A percentile compares a stretch with the other conserved stretches of the same genome.
These are phyloP conservation scores for Nesidiocoris tenuis DNA, from an alignment of 2,888 invertebrate species.

Conservation along the genomic window DNA sequence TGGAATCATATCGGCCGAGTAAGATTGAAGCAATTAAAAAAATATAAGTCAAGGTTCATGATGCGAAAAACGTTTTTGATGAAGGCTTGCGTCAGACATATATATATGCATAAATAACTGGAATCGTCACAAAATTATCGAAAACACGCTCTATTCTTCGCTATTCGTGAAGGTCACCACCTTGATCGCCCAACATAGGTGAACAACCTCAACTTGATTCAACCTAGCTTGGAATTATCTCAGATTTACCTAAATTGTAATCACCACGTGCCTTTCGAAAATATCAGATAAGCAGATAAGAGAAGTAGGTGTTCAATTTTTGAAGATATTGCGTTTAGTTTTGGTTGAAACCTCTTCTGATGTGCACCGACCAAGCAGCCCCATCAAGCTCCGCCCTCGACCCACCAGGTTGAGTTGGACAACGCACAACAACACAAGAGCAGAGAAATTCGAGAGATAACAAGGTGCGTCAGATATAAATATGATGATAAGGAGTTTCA, in stretches of 20 bases:
- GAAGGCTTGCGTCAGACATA: too few species aligned
- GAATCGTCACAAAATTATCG: too few species aligned
- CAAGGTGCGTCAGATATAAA: background rate
- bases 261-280: background rate
- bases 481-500: too few species aligned
- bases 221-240: background rate
- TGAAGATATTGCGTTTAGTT: background rate
- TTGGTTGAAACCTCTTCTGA: conserved; percentile 12
- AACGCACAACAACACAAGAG: background rate
- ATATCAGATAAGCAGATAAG: background rate
- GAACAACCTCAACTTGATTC: background rate
- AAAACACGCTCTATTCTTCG: too few species aligned
- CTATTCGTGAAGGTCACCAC: too few species aligned
- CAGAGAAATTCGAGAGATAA: background rate
- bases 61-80: too few species aligned
- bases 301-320: background rate
- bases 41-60: too few species aligned
- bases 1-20: too few species aligned
- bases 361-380: conserved; percentile 26
- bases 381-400: conserved; percentile 18
- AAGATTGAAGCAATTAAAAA: too few species aligned
- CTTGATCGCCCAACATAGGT: background rate
- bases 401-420: conserved; percentile 33
- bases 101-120: too few species aligned
- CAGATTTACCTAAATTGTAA: background rate